Base-by-base conservation (phyloP, 2,888 invertebrate genomes). In the Branchinecta sandiegonensis region DNA sequence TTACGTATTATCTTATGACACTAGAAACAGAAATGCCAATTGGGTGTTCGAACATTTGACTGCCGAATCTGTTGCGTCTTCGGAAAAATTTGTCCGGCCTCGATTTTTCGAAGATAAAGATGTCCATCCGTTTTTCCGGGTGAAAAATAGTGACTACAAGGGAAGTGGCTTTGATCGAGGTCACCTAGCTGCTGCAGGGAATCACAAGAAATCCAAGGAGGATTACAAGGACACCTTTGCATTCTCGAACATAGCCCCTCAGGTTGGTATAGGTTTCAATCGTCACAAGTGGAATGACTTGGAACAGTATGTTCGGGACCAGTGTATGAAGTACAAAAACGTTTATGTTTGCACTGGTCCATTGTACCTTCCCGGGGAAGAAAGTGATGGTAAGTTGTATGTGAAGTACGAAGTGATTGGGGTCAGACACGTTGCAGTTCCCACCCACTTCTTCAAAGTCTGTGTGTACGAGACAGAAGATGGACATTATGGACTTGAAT, bases 1-100 rank as follows among this genome's bases (percentile, higher is more conserved):
- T 78, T 96, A 84, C 79, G 89, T 97, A 14, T 77, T 97, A 13
- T 92, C 94, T 0, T 99, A 97, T 74, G 96, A 99, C 76, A 83
- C 86, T 72, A 83, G 90, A 71, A 93, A 87, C 73, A 83, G 90
- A 71, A 87, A 92, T 2, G 89, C 97, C 0, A 85, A 93, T 76
- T 99, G 97, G 97, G 96, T 97, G 1, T 92, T 96, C 77, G 99
- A 99, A 77, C 96, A 96, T 76, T 78, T 99, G 50, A 94, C 90
- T 0, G 83, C 84, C 67, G 87, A 87, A 0, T 84, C 85, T 72
- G 79, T 94, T 0, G 83, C 83, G 68, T 80, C 80, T 66, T 88
- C 88, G 75, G 83, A 85, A 13, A 78, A 80, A 17, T 88, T 92
- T 1, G 88, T 92, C 76, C 82, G 94, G 68, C 80, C 86, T 47